Conservation (phyloP, 2,113 vertebrate species). For the Ondatra zibethicus region DNA sequence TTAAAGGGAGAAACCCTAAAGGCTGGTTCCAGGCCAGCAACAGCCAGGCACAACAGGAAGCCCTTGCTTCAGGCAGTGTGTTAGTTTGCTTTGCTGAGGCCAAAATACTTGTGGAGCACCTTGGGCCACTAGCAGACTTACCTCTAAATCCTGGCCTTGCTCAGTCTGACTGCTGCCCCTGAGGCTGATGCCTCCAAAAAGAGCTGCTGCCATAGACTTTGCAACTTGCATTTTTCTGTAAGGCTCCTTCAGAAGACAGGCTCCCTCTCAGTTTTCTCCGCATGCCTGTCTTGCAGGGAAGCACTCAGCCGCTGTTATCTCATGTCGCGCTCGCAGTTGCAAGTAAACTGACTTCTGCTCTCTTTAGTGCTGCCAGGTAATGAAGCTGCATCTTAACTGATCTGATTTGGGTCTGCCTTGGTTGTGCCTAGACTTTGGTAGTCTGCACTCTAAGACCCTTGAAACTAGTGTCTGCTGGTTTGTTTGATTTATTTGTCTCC, state of each 20-base stretch:
- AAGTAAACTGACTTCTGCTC: constrained; percentile 98
- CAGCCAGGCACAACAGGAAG: not conserved
- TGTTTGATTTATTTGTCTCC: not conserved
- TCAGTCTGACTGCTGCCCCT: not conserved
- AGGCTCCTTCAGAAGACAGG: not conserved
- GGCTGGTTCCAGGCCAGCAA: not conserved
- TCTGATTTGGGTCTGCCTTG: not conserved
- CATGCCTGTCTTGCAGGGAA: constrained; percentile 88
- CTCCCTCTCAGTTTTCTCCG: not conserved
- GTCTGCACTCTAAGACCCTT: not conserved
- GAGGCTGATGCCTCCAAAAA: not conserved
- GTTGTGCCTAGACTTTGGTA: not conserved
- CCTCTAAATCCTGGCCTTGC: not conserved
- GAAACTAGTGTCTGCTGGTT: not conserved
- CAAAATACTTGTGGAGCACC: not conserved
- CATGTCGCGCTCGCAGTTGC: constrained; percentile 98
- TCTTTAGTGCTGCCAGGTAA: constrained; percentile 98
- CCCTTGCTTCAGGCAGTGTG: not conserved
- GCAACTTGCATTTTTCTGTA: not conserved
- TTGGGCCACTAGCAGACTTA: not conserved
- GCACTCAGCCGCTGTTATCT: constrained; percentile 95
- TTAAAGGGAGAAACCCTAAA: not conserved
- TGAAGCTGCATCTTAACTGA: not conserved
- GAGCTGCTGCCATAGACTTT: not conserved
- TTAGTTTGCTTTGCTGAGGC: not conserved